Evolutionary conservation across 64 coral and sea anemone genomes (phyloP).

Genomic region (Pocillopora damicornis): DNA sequence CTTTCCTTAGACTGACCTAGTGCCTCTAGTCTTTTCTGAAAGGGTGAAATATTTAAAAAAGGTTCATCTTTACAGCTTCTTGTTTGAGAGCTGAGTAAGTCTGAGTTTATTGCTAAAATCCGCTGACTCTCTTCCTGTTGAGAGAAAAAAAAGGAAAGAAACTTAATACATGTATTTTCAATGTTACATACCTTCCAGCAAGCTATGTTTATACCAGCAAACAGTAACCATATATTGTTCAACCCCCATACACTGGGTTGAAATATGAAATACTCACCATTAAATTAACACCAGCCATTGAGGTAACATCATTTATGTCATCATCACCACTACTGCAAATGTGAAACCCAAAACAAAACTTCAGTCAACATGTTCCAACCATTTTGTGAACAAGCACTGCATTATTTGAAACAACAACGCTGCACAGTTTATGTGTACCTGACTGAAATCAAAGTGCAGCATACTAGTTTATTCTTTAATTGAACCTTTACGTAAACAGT

Average conservation of each 20-base stretch:
- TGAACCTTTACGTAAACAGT: too few species aligned
- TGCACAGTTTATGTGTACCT: too few species aligned
- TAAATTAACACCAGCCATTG: constrained; percentile 98
- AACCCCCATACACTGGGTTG: not conserved
- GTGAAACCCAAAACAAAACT: not conserved
- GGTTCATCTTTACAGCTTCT: constrained; percentile 89
- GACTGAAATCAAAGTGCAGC: too few species aligned
- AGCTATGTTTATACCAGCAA: not conserved
- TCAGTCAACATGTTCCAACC: too few species aligned
- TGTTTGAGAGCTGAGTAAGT: constrained; percentile 85
- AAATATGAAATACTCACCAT: constrained; percentile 54
- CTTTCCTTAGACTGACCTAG: constrained; percentile 54
- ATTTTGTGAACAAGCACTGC: not conserved
- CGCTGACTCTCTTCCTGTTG: constrained; percentile 91
- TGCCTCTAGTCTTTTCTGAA: constrained; percentile 85
- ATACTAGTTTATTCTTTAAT: too few species aligned
- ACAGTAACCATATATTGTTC: not conserved
- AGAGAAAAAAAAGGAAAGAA: not conserved
- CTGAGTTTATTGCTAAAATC: constrained; percentile 97
- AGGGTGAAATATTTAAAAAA: constrained; percentile 70
- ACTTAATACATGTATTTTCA: not conserved
- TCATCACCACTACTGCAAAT: constrained; percentile 93
- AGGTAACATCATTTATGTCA: constrained; percentile 99
- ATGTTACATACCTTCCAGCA: not conserved
- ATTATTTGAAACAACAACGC: not conserved